Percentiles rank a stretch among this genome's conserved stretches.
Evolutionary conservation across 2,797 vertebrate genomes (phyloP).

Genomic region (Oophaga sylvatica): DNA sequence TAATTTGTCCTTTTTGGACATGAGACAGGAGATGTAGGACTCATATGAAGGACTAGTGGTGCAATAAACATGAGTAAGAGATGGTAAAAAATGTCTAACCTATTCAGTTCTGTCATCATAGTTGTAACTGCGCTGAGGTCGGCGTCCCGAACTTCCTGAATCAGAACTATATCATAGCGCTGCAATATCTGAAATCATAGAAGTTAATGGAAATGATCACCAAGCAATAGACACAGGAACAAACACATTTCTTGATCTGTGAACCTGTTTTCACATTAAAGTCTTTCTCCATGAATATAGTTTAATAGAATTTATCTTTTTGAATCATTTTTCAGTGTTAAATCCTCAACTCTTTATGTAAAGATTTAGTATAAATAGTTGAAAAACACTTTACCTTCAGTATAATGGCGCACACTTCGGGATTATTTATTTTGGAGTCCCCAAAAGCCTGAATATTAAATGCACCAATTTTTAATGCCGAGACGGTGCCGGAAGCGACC

Average conservation of each 20-base stretch:
- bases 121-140: conserved; percentile 83
- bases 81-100: conserved; percentile 69
- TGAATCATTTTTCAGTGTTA: no score
- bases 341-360: no score
- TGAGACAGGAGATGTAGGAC: no score
- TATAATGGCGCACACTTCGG: conserved; percentile 33
- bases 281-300: no score
- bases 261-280: no score
- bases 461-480: conserved; percentile 51
- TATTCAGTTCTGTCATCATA: conserved; percentile 85
- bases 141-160: conserved; percentile 89
- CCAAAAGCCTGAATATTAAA: conserved; percentile 56
- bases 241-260: background rate
- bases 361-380: background rate
- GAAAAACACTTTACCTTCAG: conserved; percentile 32
- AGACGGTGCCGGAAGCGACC: background rate
- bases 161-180: conserved; percentile 84
- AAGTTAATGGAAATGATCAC: background rate
- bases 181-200: conserved; percentile 77
- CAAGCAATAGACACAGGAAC: background rate
- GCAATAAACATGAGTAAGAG: background rate
- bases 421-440: conserved; percentile 56
- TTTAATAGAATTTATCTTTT: no score
- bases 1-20: no score
- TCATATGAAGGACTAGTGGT: no score